Evolutionary conservation across 2,888 invertebrate genomes (phyloP).

Genomic region (Oxyteleia sp.): DNA sequence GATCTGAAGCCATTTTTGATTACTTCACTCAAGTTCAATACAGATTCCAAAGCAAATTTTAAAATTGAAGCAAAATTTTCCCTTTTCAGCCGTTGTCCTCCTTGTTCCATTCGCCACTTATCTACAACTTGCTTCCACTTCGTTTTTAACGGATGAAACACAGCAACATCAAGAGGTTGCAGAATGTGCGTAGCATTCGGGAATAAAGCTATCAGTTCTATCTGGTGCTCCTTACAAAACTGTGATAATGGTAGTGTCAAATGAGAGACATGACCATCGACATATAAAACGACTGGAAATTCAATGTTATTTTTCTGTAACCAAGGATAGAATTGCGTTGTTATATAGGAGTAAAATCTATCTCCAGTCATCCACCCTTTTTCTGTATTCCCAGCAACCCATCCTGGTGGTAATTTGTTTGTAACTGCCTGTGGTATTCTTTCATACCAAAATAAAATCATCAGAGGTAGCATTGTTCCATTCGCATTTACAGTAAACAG

Average conservation of each 20-base stretch:
- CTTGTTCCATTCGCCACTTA: conserved; percentile 41
- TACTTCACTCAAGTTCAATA: conserved; percentile 36
- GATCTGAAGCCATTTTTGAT: conserved; percentile 52
- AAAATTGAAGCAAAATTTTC: conserved; percentile 56
- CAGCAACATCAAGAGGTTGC: conserved; percentile 17
- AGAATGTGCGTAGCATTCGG: conserved; percentile 25
- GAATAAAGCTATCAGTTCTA: conserved; percentile 5
- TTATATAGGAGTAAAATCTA: background rate
- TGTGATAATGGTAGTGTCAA: conserved; percentile 82
- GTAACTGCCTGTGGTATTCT: conserved; percentile 78
- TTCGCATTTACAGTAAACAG: conserved; percentile 73
- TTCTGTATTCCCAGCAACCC: conserved; percentile 85
- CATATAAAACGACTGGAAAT: conserved; percentile 83
- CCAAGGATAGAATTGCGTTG: conserved; percentile 81
- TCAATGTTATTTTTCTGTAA: conserved; percentile 80
- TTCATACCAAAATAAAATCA: conserved; percentile 78
- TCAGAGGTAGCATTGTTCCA: conserved; percentile 76
- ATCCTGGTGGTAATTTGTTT: conserved; percentile 78
- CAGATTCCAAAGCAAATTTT: conserved; percentile 45
- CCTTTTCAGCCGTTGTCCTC: conserved; percentile 36
- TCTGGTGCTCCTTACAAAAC: conserved; percentile 13
- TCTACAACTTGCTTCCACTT: conserved; percentile 48
- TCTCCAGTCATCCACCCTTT: conserved; percentile 86
- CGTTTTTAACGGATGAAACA: conserved; percentile 41
- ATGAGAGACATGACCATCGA: conserved; percentile 86